Evolutionary conservation across 2,888 invertebrate species (phyloP).

Genomic region (Drosophila algonquin): DNA sequence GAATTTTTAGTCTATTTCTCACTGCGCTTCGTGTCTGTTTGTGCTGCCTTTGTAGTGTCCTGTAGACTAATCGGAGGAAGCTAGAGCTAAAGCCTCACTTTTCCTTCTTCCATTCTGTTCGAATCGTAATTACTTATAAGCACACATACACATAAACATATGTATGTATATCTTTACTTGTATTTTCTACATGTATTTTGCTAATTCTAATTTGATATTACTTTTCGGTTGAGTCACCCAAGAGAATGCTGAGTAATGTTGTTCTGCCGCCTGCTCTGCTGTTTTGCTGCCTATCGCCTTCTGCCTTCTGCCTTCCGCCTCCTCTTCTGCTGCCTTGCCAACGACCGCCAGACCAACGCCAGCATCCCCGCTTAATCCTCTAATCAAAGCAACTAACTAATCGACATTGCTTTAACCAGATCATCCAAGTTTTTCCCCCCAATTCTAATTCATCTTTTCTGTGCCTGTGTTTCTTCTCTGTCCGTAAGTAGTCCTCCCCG

Average conservation of each 20-base stretch:
- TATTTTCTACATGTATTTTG: constrained; percentile 13
- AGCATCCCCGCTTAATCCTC: neutral
- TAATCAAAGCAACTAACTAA: constrained; percentile 18
- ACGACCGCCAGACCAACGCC: neutral
- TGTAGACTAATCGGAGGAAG: neutral
- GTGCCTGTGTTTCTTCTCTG: neutral
- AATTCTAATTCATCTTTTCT: neutral
- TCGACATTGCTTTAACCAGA: neutral
- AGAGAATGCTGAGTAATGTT: constrained; percentile 28
- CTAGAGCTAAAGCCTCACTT: neutral
- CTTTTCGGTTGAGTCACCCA: constrained; percentile 2
- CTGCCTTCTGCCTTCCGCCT: constrained; percentile 17
- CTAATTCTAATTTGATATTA: neutral
- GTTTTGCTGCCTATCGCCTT: constrained; percentile 23
- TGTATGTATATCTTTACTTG: constrained; percentile 4
- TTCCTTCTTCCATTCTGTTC: neutral
- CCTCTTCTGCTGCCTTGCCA: constrained; percentile 1
- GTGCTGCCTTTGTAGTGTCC: neutral
- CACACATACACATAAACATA: neutral
- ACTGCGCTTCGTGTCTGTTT: neutral
- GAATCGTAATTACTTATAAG: neutral
- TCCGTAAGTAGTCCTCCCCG: neutral
- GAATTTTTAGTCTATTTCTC: neutral
- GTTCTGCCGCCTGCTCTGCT: constrained; percentile 17
- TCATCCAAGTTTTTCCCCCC: neutral